phyloP scores from a whole-genome alignment of 2,888 invertebrate genomes.

The Volucella zonaria region DNA sequence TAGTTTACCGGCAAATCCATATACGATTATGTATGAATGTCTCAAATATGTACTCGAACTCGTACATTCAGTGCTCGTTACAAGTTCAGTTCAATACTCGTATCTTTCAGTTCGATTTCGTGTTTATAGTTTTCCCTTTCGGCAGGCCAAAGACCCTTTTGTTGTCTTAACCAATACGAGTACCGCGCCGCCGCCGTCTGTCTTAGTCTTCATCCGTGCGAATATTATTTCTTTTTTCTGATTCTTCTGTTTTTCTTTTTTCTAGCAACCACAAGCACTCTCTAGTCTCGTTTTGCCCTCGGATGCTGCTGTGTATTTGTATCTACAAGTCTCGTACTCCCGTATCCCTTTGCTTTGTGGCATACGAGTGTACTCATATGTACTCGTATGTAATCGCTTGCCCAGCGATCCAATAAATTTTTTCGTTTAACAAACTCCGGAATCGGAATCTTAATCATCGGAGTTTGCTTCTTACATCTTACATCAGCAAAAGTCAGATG shows the following conservation, averaged over 20 bases:
- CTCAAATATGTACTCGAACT: too few species aligned
- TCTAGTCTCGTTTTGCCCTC: slow-evolving; percentile 1
- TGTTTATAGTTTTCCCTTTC: slow-evolving; percentile 69
- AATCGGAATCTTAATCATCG: slow-evolving; percentile 57
- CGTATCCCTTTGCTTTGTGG: slow-evolving; percentile 39
- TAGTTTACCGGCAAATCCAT: slow-evolving; percentile 9
- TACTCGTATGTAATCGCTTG: slow-evolving; percentile 11
- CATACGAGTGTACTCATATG: background rate
- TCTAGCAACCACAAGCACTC: slow-evolving; percentile 49
- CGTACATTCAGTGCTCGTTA: background rate
- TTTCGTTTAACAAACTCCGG: slow-evolving; percentile 69
- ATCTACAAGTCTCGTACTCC: too few species aligned
- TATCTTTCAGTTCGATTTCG: slow-evolving; percentile 36
- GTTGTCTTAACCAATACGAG: slow-evolving; percentile 43
- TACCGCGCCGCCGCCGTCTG: background rate
- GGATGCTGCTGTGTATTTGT: slow-evolving; percentile 48
- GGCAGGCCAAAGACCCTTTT: slow-evolving; percentile 63
- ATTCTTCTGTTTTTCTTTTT: slow-evolving; percentile 16
- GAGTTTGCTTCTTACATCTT: slow-evolving; percentile 29
- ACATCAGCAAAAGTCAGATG: slow-evolving; percentile 35
- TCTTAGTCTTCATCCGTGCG: slow-evolving; percentile 11
- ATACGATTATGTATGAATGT: slow-evolving; percentile 11
- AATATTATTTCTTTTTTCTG: slow-evolving; percentile 23
- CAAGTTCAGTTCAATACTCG: slow-evolving; percentile 67
- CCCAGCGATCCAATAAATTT: slow-evolving; percentile 66